These are phyloP conservation scores for Patiria miniata DNA, from an alignment of 35 echinoderm and acorn worm species.

Conservation along the genomic window DNA sequence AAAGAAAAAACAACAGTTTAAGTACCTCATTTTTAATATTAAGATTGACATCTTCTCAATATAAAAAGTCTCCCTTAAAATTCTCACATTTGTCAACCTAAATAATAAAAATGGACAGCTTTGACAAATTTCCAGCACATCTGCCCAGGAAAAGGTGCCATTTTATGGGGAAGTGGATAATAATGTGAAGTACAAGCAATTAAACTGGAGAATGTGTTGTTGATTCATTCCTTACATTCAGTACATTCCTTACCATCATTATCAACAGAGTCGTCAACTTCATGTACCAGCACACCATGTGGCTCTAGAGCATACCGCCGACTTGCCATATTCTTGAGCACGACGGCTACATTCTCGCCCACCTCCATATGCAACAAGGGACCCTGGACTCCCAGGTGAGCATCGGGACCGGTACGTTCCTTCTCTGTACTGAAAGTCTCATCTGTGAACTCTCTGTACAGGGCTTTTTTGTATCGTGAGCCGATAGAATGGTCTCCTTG, in stretches of 20 bases:
- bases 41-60: too few species aligned
- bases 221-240: too few species aligned
- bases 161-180: too few species aligned
- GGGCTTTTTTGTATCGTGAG: constrained; percentile 73
- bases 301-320: constrained; percentile 60
- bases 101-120: too few species aligned
- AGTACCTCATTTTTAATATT: too few species aligned
- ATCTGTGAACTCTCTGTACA: constrained; percentile 71
- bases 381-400: constrained; percentile 63
- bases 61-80: too few species aligned
- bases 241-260: background rate
- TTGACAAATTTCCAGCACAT: too few species aligned
- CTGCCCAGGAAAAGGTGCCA: too few species aligned
- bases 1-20: too few species aligned
- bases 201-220: too few species aligned
- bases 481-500: constrained; percentile 70
- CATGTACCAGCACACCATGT: constrained; percentile 61
- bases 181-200: too few species aligned
- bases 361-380: constrained; percentile 72
- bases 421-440: constrained; percentile 59
- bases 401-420: background rate
- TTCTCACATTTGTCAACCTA: too few species aligned
- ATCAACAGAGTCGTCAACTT: background rate
- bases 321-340: constrained; percentile 82
- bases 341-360: constrained; percentile 54